phyloP scores from a whole-genome alignment of 2,113 vertebrate genomes.

The Pteronura brasiliensis region DNA sequence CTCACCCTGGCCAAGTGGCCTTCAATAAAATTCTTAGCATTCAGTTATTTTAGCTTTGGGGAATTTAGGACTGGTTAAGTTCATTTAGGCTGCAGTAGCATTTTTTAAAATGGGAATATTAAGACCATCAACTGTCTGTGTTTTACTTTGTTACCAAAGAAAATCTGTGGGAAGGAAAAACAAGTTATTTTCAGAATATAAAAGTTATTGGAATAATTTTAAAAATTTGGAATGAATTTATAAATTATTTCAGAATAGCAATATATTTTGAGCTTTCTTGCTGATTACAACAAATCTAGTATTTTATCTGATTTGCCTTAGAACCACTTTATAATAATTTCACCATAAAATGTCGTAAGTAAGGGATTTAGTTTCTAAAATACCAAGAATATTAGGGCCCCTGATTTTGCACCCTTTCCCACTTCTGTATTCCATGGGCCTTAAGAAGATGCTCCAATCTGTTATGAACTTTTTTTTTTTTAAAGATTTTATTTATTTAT shows the following conservation, averaged over 20 bases:
- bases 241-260: conserved; percentile 31
- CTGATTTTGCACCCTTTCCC: neutral
- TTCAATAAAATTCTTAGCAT: neutral
- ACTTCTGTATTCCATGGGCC: neutral
- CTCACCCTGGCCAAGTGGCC: neutral
- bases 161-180: neutral
- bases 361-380: neutral
- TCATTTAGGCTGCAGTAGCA: neutral
- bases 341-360: neutral
- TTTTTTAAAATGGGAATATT: neutral
- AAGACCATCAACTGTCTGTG: neutral
- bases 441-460: neutral
- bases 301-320: neutral
- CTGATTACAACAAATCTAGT: neutral
- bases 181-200: neutral
- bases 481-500: too few species aligned
- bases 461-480: neutral
- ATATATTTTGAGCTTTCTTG: neutral
- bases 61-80: neutral
- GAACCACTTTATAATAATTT: neutral
- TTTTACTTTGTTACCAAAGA: conserved; percentile 25
- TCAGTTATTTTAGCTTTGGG: neutral
- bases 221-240: conserved; percentile 4
- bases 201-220: conserved; percentile 27
- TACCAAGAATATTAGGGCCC: neutral